phyloP scores from a whole-genome alignment of 2,113 vertebrate genomes.

The Ploceus nigricollis region DNA sequence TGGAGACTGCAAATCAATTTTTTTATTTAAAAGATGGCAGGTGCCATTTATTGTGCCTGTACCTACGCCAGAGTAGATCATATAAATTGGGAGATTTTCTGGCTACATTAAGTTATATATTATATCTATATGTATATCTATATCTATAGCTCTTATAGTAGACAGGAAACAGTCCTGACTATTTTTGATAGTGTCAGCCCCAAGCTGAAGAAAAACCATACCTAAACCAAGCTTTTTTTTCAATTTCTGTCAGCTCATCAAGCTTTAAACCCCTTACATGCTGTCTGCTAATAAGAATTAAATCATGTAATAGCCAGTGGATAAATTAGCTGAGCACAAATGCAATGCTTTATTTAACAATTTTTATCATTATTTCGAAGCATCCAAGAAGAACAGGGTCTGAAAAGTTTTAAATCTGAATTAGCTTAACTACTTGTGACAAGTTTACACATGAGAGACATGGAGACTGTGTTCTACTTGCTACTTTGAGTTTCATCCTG shows the following conservation, averaged over 20 bases:
- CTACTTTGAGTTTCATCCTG: slow-evolving; percentile 66
- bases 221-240: neutral
- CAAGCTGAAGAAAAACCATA: neutral
- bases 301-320: neutral
- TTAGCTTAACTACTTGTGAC: slow-evolving; percentile 73
- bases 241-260: neutral
- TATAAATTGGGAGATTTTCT: neutral
- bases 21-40: neutral
- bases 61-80: neutral
- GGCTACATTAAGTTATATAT: neutral
- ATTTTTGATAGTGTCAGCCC: neutral
- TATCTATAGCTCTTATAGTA: neutral
- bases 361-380: neutral
- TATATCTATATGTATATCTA: too few species aligned
- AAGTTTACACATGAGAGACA: slow-evolving; percentile 69
- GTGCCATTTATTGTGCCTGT: neutral
- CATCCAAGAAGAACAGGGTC: slow-evolving; percentile 39
- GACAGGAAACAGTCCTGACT: neutral
- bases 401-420: slow-evolving; percentile 67
- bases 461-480: slow-evolving; percentile 63
- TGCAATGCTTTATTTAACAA: neutral
- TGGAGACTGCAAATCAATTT: neutral
- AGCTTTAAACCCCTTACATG: neutral
- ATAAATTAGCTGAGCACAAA: neutral
- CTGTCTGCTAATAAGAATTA: neutral